Percentiles rank a stretch among this genome's conserved stretches.
Conservation (phyloP, 2,888 invertebrate species). For the Caenorhabditis sp. region DNA sequence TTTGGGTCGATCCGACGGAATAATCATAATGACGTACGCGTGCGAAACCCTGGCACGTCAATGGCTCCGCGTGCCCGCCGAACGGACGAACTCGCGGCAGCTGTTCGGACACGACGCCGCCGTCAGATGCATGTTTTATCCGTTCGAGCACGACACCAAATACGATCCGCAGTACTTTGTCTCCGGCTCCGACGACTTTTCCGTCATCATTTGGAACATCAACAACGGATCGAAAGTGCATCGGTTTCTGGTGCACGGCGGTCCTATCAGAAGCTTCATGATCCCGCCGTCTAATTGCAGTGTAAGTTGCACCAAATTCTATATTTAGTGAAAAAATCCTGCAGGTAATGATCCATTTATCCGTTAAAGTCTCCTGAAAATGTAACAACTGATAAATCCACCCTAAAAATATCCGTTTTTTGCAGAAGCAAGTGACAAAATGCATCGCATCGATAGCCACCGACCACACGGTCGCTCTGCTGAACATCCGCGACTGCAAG, state of each 20-base stretch:
- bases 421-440: slow-evolving; percentile 66
- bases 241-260: slow-evolving; percentile 97
- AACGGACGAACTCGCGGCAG: slow-evolving; percentile 54
- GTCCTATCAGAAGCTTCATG: slow-evolving; percentile 93
- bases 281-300: slow-evolving; percentile 90
- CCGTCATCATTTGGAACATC: slow-evolving; percentile 83
- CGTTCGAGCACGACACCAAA: slow-evolving; percentile 88
- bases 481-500: slow-evolving; percentile 92
- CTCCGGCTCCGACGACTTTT: slow-evolving; percentile 94
- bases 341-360: too few species aligned
- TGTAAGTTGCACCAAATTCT: slow-evolving; percentile 78
- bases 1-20: slow-evolving; percentile 94
- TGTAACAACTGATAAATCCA: neutral
- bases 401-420: neutral
- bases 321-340: neutral
- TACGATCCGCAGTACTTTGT: slow-evolving; percentile 80
- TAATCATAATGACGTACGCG: slow-evolving; percentile 94
- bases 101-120: slow-evolving; percentile 55
- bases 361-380: too few species aligned
- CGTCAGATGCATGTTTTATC: slow-evolving; percentile 85
- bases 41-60: slow-evolving; percentile 95
- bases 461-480: slow-evolving; percentile 95
- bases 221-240: slow-evolving; percentile 84
- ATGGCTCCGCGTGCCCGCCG: slow-evolving; percentile 82
- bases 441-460: slow-evolving; percentile 89